Evolutionary conservation across 2,113 vertebrate genomes (phyloP).

Genomic region (Indicator maculatus): DNA sequence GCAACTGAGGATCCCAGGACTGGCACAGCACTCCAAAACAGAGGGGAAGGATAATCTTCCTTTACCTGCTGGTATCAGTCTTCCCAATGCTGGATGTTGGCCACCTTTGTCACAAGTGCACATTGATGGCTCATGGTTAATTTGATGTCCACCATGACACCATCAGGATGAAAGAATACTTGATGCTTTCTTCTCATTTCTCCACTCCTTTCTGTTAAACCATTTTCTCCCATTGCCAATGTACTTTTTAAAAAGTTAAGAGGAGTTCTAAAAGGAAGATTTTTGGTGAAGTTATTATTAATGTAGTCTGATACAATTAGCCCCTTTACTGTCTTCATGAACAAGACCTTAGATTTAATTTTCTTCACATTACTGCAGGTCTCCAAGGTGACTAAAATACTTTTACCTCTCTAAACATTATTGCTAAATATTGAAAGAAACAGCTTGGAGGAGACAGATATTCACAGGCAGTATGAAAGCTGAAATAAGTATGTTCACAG

Average conservation of each 20-base stretch:
- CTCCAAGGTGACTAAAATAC: background rate
- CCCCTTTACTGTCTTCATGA: background rate
- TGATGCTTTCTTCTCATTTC: conserved; percentile 5
- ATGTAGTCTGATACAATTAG: background rate
- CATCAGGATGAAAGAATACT: background rate
- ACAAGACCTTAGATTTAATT: background rate
- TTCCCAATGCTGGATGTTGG: background rate
- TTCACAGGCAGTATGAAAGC: background rate
- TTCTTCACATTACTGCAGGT: background rate
- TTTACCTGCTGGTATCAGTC: background rate
- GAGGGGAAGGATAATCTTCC: background rate
- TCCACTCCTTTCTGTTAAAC: background rate
- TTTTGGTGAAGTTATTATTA: background rate
- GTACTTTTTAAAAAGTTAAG: background rate
- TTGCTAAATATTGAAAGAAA: background rate
- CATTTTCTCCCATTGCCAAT: background rate
- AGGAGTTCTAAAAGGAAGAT: background rate
- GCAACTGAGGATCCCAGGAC: background rate
- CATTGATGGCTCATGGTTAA: background rate
- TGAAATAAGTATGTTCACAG: background rate
- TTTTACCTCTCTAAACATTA: background rate
- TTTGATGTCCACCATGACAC: background rate
- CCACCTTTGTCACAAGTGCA: background rate
- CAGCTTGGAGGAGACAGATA: background rate
- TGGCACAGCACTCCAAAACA: background rate